Evolutionary conservation across 2,888 invertebrate genomes (phyloP), one percentile per base, ranked within the genome.

Genomic region (Oscheius sp.): DNA sequence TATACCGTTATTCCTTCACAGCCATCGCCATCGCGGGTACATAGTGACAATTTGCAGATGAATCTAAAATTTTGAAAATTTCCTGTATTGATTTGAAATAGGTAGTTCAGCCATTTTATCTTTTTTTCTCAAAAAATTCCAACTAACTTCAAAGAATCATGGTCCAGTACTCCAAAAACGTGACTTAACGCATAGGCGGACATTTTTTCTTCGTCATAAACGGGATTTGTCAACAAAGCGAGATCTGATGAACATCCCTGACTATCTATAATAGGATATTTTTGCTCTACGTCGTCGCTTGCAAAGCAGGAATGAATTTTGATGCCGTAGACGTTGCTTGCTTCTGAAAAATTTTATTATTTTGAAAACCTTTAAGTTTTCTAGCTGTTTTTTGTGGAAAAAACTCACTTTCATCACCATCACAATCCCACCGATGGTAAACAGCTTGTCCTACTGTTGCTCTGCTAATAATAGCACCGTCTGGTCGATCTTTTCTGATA

Each of bases 401-500:
- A 41, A 41, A 41, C 50, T 20, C 33, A 78, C 78, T 72, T 45
- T 80, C 78, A 6, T 75, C 72, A 38, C 80, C 83, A 24, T 81
- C 79, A 56, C 84, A 84, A 49, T 84, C 84, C 84, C 84, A 84
- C 61, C 82, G 67, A 67, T 84, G 84, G 68, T 74, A 84, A n/a
- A 84, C 75, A 6, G 76, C 77, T 51, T 84, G 80, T 47, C 84
- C 84, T 9, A 84, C 78, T 4, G 70, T 67, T 0, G 83, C 84
- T 36, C 72, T 74, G 38, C 69, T 67, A 8, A 84, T 68, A 45
- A 82, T 64, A 6, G 77, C 73, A 6, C 84, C 84, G 26, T 83
- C 74, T 6, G 78, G 80, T 2, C 76, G 70, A 36, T 84, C 81
- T 30, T 68, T 67, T n/a, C 84, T 54, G 41, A 84, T 75, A 0